Conservation (phyloP, 2,797 vertebrate species). For the Mareca strepera region DNA sequence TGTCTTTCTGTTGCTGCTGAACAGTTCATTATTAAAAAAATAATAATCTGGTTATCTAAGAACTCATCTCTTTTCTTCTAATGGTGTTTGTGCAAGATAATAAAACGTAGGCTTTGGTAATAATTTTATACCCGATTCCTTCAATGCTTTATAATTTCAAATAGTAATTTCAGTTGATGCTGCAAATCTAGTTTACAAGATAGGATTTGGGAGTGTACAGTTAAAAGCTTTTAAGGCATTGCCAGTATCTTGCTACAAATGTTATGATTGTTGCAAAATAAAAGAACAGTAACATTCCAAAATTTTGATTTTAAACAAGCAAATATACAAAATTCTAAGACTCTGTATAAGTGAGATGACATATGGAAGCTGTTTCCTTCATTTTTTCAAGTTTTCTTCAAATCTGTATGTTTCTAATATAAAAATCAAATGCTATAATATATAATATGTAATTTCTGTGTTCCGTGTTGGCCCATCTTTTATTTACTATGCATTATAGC, state of each 20-base stretch:
- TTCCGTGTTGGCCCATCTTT: conserved; percentile 65
- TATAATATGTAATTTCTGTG: conserved; percentile 9
- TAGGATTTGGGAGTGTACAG: not conserved
- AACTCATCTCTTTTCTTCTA: not conserved
- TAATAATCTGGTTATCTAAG: not conserved
- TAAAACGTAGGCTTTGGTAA: not conserved
- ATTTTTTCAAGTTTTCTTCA: not conserved
- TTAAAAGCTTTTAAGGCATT: not conserved
- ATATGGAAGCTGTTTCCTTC: not conserved
- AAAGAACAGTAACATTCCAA: not conserved
- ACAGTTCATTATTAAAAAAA: not conserved
- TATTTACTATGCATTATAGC: conserved; percentile 72
- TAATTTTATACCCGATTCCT: not conserved
- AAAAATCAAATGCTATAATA: conserved; percentile 41
- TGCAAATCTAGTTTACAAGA: not conserved
- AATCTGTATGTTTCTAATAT: conserved; percentile 34
- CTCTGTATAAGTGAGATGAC: not conserved
- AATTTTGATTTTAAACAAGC: not conserved
- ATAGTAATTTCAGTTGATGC: not conserved
- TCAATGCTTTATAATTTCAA: not conserved
- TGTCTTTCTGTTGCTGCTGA: not conserved
- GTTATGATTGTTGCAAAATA: not conserved
- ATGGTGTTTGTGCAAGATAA: not conserved
- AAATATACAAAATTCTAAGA: not conserved
- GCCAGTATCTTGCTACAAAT: not conserved